Conservation (phyloP, 1,140 invertebrate species). For the Temnothorax longispinosus region DNA sequence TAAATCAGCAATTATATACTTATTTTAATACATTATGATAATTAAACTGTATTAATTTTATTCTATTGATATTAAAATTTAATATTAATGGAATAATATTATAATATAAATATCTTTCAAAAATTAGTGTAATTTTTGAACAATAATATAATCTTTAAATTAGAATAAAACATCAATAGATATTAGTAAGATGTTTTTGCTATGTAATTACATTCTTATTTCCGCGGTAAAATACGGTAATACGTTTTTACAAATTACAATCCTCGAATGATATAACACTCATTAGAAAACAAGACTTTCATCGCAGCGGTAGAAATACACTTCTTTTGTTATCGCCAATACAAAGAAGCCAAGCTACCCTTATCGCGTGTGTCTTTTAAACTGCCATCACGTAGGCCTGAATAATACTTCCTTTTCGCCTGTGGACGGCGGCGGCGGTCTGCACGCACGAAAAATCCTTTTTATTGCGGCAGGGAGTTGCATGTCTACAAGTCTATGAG, state of each 20-base stretch:
- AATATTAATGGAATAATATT: neutral
- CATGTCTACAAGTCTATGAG: conserved; percentile 33
- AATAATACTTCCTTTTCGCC: conserved; percentile 37
- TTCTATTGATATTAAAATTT: neutral
- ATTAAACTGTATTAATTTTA: neutral
- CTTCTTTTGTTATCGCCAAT: neutral
- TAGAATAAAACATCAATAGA: neutral
- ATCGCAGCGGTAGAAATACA: neutral
- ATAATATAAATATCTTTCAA: neutral
- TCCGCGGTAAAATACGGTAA: neutral
- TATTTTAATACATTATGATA: neutral
- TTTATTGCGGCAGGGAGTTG: conserved; percentile 42
- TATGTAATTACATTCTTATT: neutral
- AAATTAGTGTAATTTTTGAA: neutral
- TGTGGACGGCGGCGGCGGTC: neutral
- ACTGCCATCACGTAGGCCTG: conserved; percentile 16
- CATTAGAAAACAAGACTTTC: conserved; percentile 14
- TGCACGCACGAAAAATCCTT: conserved; percentile 55
- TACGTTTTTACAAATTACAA: conserved; percentile 5
- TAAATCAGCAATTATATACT: neutral
- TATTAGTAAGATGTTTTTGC: neutral
- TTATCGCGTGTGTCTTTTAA: conserved; percentile 39
- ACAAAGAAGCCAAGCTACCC: conserved; percentile 16
- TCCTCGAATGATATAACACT: neutral
- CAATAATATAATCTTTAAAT: neutral